Base-by-base conservation (phyloP, 1,140 invertebrate species). In the Drosophila nigromelanica region DNA sequence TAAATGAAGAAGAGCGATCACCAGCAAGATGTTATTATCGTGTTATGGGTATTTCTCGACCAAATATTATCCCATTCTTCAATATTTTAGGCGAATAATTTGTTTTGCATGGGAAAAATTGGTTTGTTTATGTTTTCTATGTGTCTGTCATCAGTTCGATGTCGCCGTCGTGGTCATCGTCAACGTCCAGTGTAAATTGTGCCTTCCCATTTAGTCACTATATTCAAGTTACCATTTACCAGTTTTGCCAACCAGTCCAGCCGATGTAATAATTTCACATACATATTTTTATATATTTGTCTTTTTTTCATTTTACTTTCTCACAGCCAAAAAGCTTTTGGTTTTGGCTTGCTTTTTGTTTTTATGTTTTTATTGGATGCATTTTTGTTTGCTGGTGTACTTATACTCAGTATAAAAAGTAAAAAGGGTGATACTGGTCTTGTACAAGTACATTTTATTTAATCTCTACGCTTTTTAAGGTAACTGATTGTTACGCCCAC, bases 191-290 rank as follows among this genome's bases (percentile, higher is more conserved):
- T 77, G 73, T 77, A 59, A 78, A 77, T 79, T 83, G 82, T 43
- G 50, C 45, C 54, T 50, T 69, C 69, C 54, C 67, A 72, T 82
- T 78, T 68, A 67, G 59, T 72, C 54, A 47, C 64, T 54, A 69
- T 75, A 66, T 70, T 70, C 50, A 35, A 61, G 54, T 75, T 80
- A 66, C 51, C 56, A 59, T 45, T 59, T 59, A 4, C 21, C 21
- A 59, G 50, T 47, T 47, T 27, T 7, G 11, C 15, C 4, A 11
- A 4, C 40, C 42, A 27, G 33, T 60, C 45, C 55, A 43, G 54
- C 54, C 58, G 70, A 51, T 78, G 78, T 75, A 80, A 86, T 86
- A 86, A 80, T 86, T 86, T 80, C 80, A n/a, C 3, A 4, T 27
- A 5, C 5, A 27, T 27, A 27, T n/a, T n/a, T n/a, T n/a, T 27